Evolutionary conservation across 1,140 invertebrate species (phyloP).

Genomic region (Heliconius melpomene): DNA sequence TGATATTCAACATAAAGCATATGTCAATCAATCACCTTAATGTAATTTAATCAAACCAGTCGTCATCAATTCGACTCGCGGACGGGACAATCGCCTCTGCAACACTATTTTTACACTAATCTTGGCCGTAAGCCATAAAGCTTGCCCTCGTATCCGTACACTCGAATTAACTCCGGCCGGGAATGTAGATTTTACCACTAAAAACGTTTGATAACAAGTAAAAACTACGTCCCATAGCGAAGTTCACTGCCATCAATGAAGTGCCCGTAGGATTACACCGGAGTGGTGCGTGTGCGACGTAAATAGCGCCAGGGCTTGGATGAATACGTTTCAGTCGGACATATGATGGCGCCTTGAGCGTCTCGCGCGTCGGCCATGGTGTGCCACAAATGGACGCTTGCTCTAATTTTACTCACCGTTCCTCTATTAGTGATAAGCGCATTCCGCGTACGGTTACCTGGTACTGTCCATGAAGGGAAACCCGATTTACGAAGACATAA

Average conservation of each 20-base stretch:
- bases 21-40: constrained; percentile 40
- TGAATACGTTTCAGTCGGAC: constrained; percentile 64
- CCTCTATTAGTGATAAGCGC: constrained; percentile 74
- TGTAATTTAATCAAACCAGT: constrained; percentile 61
- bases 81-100: constrained; percentile 70
- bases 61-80: constrained; percentile 58
- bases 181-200: constrained; percentile 64
- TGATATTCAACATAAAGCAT: background rate
- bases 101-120: constrained; percentile 75
- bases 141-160: constrained; percentile 64
- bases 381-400: constrained; percentile 69
- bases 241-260: constrained; percentile 61
- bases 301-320: constrained; percentile 61
- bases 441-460: constrained; percentile 75
- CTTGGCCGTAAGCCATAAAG: constrained; percentile 71
- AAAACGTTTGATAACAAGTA: constrained; percentile 52
- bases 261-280: constrained; percentile 52
- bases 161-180: constrained; percentile 65
- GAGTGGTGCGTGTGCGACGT: constrained; percentile 54
- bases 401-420: constrained; percentile 73
- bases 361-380: constrained; percentile 69
- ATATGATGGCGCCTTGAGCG: constrained; percentile 74
- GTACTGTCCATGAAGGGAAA: constrained; percentile 54
- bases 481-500: constrained; percentile 59
- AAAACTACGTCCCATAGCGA: constrained; percentile 50